phyloP scores from a whole-genome alignment of 2,888 invertebrate species.

The Coenonympha glycerion region DNA sequence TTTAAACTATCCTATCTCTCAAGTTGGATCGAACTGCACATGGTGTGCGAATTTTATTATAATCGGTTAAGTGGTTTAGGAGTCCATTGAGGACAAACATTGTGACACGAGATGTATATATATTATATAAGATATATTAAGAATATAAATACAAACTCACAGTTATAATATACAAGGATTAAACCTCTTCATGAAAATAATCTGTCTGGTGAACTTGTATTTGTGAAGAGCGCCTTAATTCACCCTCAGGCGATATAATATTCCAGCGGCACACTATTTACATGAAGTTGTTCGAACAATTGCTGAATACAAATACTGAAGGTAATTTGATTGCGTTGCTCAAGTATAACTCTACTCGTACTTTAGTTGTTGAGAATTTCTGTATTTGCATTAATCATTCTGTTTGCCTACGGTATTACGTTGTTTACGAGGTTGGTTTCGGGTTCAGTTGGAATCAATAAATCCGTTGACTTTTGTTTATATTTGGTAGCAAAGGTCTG shows the following conservation, averaged over 20 bases:
- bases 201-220: not conserved
- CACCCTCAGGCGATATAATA: conserved; percentile 5
- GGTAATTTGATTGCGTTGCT: conserved; percentile 14
- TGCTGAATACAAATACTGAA: conserved; percentile 15
- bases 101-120: too few relatives aligned
- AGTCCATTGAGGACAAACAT: too few relatives aligned
- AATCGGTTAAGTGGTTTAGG: too few relatives aligned
- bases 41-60: too few relatives aligned
- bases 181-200: too few relatives aligned
- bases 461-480: not conserved
- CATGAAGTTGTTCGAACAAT: conserved; percentile 15
- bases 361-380: conserved; percentile 2
- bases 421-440: conserved; percentile 6
- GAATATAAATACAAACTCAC: too few relatives aligned
- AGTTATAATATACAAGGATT: not conserved
- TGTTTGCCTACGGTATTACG: not conserved
- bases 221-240: conserved; percentile 4
- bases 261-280: conserved; percentile 3
- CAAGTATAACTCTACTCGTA: not conserved
- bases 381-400: conserved; percentile 13
- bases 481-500: not conserved
- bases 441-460: conserved; percentile 8
- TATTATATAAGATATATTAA: too few relatives aligned
- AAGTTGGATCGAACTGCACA: too few relatives aligned
- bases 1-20: too few relatives aligned